phyloP scores from a whole-genome alignment of 1,140 invertebrate genomes.

The Drosophila littoralis region DNA sequence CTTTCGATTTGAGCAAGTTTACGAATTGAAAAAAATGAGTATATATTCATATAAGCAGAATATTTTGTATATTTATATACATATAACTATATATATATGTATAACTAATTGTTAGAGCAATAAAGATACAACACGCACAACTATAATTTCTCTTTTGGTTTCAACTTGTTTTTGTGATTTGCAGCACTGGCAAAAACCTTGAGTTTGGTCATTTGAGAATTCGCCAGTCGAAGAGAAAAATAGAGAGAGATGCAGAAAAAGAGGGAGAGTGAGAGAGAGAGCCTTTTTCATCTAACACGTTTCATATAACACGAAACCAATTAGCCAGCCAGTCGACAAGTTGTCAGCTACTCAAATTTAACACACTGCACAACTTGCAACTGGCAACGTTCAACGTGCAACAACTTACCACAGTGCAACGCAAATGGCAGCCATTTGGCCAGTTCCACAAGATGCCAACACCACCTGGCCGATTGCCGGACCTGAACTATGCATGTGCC shows the following conservation, averaged over 20 bases:
- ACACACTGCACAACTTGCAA: constrained; percentile 43
- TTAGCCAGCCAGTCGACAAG: constrained; percentile 43
- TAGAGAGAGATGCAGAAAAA: neutral
- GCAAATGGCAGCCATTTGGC: constrained; percentile 37
- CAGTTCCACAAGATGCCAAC: neutral
- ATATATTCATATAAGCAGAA: too few relatives aligned
- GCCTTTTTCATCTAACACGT: constrained; percentile 36
- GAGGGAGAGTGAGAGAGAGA: neutral
- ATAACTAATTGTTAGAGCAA: neutral
- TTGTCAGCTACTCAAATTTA: constrained; percentile 62
- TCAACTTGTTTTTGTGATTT: neutral
- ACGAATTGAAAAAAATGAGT: too few relatives aligned
- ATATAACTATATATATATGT: neutral
- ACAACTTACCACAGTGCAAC: constrained; percentile 25
- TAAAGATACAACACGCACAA: neutral
- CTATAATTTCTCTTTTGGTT: neutral
- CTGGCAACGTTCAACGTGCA: constrained; percentile 13
- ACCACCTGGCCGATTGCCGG: constrained; percentile 7
- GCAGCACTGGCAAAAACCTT: neutral
- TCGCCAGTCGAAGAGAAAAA: neutral
- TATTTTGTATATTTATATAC: too few relatives aligned
- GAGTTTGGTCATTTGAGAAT: neutral
- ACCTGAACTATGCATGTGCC: neutral
- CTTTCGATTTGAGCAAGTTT: too few relatives aligned
- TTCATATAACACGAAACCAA: constrained; percentile 55